phyloP scores from a whole-genome alignment of 2,113 vertebrate genomes.

The Nesoenas mayeri region DNA sequence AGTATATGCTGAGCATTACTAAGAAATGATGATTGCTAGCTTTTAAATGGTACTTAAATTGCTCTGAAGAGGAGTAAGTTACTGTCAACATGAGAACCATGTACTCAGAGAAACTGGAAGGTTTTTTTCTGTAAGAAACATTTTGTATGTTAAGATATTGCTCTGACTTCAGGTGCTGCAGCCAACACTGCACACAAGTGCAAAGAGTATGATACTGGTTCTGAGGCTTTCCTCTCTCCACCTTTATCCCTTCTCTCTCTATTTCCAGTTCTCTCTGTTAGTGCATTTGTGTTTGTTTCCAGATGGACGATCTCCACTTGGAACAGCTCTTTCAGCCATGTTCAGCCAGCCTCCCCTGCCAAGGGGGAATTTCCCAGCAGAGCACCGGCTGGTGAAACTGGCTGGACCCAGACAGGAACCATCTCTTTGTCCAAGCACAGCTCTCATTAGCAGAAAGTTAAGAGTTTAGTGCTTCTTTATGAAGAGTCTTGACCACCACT shows the following conservation, averaged over 20 bases:
- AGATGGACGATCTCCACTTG: neutral
- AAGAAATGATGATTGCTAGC: neutral
- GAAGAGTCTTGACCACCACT: neutral
- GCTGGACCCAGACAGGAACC: neutral
- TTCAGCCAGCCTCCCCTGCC: neutral
- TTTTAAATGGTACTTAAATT: neutral
- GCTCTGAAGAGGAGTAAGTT: neutral
- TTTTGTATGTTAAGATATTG: neutral
- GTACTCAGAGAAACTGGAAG: neutral
- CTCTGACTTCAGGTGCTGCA: neutral
- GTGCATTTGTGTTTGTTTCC: neutral
- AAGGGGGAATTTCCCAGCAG: conserved; percentile 28
- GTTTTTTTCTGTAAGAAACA: neutral
- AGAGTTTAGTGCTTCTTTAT: neutral
- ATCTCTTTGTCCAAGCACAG: neutral
- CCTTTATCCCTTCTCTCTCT: neutral
- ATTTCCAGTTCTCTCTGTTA: neutral
- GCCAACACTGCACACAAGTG: neutral
- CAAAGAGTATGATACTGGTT: neutral
- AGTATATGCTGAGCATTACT: neutral
- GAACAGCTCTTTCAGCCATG: neutral
- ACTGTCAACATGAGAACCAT: neutral
- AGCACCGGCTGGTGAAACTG: neutral
- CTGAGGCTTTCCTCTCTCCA: neutral
- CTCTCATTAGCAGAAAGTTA: neutral